Conservation (phyloP, 1,140 invertebrate species). For the Drosophila parabipectinata region DNA sequence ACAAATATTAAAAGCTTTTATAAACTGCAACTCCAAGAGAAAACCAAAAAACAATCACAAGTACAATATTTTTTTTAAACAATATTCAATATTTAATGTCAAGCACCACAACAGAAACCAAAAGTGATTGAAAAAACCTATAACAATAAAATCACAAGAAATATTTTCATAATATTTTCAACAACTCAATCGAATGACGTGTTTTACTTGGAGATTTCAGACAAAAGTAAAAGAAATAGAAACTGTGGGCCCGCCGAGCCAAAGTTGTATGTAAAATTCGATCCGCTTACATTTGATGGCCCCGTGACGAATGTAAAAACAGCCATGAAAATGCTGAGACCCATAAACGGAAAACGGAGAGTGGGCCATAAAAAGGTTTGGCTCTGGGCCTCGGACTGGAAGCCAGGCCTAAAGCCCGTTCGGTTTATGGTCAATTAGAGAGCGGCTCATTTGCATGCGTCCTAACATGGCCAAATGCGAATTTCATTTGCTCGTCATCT, state of each 20-base stretch:
- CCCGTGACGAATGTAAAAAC: slow-evolving; percentile 57
- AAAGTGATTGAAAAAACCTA: slow-evolving; percentile 26
- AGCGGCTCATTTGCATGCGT: slow-evolving; percentile 65
- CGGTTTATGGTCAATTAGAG: slow-evolving; percentile 53
- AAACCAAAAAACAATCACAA: slow-evolving; percentile 7
- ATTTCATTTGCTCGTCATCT: slow-evolving; percentile 6
- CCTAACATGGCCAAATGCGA: slow-evolving; percentile 40
- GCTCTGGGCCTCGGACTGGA: slow-evolving; percentile 2
- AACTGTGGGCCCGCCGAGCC: slow-evolving; percentile 2
- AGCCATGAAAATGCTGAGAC: slow-evolving; percentile 49
- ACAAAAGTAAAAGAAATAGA: slow-evolving; percentile 14
- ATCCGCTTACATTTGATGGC: slow-evolving; percentile 50
- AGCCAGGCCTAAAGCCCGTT: slow-evolving; percentile 36
- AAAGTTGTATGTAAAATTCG: slow-evolving; percentile 38
- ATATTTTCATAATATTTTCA: slow-evolving; percentile 46
- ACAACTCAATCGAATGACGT: slow-evolving; percentile 23
- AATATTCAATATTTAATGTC: slow-evolving; percentile 16
- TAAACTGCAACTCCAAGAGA: neutral
- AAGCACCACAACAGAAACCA: slow-evolving; percentile 4
- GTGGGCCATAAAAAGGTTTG: slow-evolving; percentile 43
- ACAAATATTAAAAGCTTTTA: neutral
- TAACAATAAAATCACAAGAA: slow-evolving; percentile 32
- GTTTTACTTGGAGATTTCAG: slow-evolving; percentile 20
- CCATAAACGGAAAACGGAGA: slow-evolving; percentile 33
- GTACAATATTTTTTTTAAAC: slow-evolving; percentile 32